Evolutionary conservation across 2,888 invertebrate species (phyloP).

Genomic region (Platerodrilus igneus): DNA sequence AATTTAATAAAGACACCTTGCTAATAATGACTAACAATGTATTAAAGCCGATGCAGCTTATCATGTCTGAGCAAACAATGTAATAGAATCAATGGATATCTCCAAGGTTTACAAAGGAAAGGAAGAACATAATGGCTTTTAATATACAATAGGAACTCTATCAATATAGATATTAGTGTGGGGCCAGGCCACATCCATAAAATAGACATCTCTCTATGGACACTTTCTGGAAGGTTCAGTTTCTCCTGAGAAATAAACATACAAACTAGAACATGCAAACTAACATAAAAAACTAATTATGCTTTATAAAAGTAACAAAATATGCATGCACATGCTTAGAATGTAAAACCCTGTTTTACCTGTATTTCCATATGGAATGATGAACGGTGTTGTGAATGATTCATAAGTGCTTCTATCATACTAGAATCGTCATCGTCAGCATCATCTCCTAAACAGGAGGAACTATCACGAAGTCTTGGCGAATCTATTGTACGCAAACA

Average conservation of each 20-base stretch:
- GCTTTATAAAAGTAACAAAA: slow-evolving; percentile 12
- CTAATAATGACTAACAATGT: too few relatives aligned
- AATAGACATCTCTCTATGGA: slow-evolving; percentile 42
- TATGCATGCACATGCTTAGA: slow-evolving; percentile 14
- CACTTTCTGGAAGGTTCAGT: slow-evolving; percentile 39
- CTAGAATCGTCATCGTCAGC: slow-evolving; percentile 70
- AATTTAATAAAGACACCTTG: slow-evolving; percentile 13
- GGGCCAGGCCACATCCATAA: slow-evolving; percentile 44
- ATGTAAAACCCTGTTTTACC: slow-evolving; percentile 37
- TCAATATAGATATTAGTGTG: slow-evolving; percentile 40
- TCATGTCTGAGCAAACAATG: slow-evolving; percentile 45
- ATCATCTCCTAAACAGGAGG: slow-evolving; percentile 58
- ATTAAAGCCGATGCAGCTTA: slow-evolving; percentile 42
- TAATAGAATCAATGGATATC: slow-evolving; percentile 42
- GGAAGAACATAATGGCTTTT: slow-evolving; percentile 44
- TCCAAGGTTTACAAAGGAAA: slow-evolving; percentile 39
- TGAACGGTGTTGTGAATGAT: slow-evolving; percentile 35
- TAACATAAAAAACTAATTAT: slow-evolving; percentile 10
- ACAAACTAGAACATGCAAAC: slow-evolving; percentile 40
- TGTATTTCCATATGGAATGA: slow-evolving; percentile 46
- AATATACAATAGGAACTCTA: slow-evolving; percentile 43
- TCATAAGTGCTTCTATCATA: slow-evolving; percentile 51
- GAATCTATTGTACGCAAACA: slow-evolving; percentile 66
- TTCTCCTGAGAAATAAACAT: slow-evolving; percentile 42
- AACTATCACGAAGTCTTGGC: slow-evolving; percentile 52